These are phyloP conservation scores for Crocidura indochinensis DNA, from an alignment of 2,797 vertebrate species.

Conservation along the genomic window DNA sequence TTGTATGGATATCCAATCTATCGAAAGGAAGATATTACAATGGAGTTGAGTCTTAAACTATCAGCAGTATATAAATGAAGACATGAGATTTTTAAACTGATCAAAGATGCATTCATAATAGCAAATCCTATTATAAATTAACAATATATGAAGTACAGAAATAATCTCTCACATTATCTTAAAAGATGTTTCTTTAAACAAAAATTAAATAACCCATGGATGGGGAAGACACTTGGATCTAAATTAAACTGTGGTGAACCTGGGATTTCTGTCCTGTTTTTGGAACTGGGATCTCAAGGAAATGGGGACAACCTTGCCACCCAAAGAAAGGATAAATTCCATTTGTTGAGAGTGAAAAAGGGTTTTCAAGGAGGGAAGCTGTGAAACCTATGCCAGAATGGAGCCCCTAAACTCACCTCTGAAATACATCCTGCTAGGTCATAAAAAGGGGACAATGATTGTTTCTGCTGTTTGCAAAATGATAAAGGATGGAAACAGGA, in stretches of 20 bases:
- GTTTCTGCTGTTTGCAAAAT: background rate
- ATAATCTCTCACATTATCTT: background rate
- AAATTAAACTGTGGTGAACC: too few relatives aligned
- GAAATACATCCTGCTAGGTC: background rate
- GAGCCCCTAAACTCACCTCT: background rate
- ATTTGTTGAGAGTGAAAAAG: background rate
- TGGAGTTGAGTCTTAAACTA: background rate
- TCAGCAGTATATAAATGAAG: background rate
- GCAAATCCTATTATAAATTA: background rate
- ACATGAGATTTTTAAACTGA: background rate
- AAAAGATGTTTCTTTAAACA: conserved; percentile 31
- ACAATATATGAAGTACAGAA: background rate
- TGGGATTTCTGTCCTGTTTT: too few relatives aligned
- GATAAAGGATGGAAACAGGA: conserved; percentile 68
- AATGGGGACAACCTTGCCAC: too few relatives aligned
- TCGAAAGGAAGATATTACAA: background rate
- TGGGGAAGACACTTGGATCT: too few relatives aligned
- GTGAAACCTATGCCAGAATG: background rate
- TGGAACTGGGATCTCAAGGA: too few relatives aligned
- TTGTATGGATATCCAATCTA: background rate
- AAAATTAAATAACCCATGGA: background rate
- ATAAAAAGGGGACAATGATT: too few relatives aligned
- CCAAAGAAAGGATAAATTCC: too few relatives aligned
- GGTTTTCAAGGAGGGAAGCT: background rate
- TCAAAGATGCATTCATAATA: background rate